Conservation (phyloP, 2,888 invertebrate species). For the Urechis unicinctus region DNA sequence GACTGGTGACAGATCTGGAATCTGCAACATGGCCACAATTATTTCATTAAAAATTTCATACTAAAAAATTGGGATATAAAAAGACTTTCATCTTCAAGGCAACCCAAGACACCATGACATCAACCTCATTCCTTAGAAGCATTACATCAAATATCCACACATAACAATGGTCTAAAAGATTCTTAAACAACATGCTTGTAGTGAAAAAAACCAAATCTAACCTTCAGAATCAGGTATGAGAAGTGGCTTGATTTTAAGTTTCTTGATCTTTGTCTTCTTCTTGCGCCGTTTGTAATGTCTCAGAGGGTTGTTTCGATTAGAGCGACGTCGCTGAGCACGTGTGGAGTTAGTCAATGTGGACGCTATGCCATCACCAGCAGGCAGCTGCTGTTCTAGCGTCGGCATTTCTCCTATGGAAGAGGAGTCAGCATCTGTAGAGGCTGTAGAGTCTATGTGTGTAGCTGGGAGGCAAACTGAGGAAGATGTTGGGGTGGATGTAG, state of each 20-base stretch:
- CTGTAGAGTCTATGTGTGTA: background rate
- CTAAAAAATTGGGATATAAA: too few species aligned
- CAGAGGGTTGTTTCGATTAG: conserved; percentile 8
- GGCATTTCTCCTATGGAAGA: background rate
- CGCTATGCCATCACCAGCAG: too few species aligned
- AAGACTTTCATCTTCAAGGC: too few species aligned
- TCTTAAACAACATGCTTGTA: too few species aligned
- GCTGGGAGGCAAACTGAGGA: too few species aligned
- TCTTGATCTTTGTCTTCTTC: conserved; percentile 5
- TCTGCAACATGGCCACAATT: too few species aligned
- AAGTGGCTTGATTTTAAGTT: conserved; percentile 76
- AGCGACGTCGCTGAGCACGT: background rate
- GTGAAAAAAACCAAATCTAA: background rate
- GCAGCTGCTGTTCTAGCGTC: background rate
- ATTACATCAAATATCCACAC: too few species aligned
- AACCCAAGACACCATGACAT: too few species aligned
- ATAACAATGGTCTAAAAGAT: too few species aligned
- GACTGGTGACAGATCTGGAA: background rate
- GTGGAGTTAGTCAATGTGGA: background rate
- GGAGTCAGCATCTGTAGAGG: background rate
- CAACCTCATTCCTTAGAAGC: too few species aligned
- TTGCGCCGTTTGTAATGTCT: conserved; percentile 8
- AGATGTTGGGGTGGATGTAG: background rate
- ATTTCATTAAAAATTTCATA: too few species aligned
- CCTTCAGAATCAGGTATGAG: background rate